These are phyloP conservation scores for Apodemia hepburni DNA, from an alignment of 2,888 invertebrate genomes.

Conservation along the genomic window DNA sequence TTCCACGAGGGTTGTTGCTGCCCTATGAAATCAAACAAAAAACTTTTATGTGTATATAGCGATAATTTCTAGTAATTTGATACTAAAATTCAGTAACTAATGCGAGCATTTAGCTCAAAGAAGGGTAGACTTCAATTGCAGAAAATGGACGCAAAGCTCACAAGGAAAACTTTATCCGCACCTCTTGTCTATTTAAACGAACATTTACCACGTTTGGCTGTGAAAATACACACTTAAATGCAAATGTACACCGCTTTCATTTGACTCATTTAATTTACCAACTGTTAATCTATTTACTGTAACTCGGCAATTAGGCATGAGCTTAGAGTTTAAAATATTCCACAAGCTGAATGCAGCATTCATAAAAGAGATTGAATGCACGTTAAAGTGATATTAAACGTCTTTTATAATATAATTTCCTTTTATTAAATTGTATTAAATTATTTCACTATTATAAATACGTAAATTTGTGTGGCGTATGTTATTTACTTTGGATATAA, in stretches of 20 bases:
- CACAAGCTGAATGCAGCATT: constrained; percentile 3
- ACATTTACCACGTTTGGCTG: constrained; percentile 19
- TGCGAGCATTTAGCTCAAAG: not conserved
- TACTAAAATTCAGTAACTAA: not conserved
- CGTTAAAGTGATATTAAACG: not conserved
- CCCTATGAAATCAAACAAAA: no score
- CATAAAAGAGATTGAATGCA: constrained; percentile 10
- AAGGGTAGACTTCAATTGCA: constrained; percentile 16
- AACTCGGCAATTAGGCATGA: constrained; percentile 14
- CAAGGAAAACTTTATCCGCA: constrained; percentile 21
- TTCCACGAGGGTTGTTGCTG: no score
- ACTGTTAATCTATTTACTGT: constrained; percentile 17
- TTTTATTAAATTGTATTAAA: not conserved
- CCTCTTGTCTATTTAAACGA: constrained; percentile 23
- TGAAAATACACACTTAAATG: constrained; percentile 12
- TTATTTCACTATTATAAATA: not conserved
- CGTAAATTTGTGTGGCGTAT: not conserved
- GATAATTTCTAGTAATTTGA: no score
- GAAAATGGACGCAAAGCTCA: constrained; percentile 18
- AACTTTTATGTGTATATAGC: no score
- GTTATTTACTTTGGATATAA: no score
- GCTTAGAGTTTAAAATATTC: constrained; percentile 14
- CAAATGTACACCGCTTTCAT: constrained; percentile 14
- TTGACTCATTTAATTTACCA: constrained; percentile 14
- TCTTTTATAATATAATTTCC: not conserved